These are phyloP conservation scores for Bufo bufo DNA, from an alignment of 2,113 vertebrate species.

Conservation along the genomic window DNA sequence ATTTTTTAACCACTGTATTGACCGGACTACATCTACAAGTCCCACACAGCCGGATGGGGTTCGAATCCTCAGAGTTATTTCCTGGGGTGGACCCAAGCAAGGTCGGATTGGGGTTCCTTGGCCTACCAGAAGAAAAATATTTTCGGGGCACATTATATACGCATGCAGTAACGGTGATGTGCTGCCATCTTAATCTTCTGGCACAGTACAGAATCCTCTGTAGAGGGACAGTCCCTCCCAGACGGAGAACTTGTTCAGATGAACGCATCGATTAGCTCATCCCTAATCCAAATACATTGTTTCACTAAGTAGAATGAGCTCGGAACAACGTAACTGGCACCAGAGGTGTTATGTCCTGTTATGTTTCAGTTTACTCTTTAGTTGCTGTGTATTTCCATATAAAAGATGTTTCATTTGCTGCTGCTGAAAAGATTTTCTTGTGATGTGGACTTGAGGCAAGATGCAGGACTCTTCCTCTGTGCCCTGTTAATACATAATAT, in stretches of 20 bases:
- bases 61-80: background rate
- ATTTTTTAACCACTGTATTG: no score
- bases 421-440: conserved; percentile 70
- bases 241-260: no score
- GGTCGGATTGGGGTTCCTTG: no score
- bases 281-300: background rate
- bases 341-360: background rate
- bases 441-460: conserved; percentile 68
- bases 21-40: no score
- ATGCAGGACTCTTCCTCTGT: conserved; percentile 73
- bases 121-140: no score
- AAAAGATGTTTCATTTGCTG: conserved; percentile 67
- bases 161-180: no score
- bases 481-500: conserved; percentile 67
- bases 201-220: no score
- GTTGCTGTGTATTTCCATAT: conserved; percentile 67
- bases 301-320: background rate
- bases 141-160: no score
- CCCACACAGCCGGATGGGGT: no score
- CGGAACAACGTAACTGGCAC: background rate
- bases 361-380: background rate
- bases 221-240: no score
- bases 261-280: no score
- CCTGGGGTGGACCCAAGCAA: background rate
- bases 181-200: no score